Base-by-base conservation (phyloP, 2,797 vertebrate genomes). In the Graptemys geographica region DNA sequence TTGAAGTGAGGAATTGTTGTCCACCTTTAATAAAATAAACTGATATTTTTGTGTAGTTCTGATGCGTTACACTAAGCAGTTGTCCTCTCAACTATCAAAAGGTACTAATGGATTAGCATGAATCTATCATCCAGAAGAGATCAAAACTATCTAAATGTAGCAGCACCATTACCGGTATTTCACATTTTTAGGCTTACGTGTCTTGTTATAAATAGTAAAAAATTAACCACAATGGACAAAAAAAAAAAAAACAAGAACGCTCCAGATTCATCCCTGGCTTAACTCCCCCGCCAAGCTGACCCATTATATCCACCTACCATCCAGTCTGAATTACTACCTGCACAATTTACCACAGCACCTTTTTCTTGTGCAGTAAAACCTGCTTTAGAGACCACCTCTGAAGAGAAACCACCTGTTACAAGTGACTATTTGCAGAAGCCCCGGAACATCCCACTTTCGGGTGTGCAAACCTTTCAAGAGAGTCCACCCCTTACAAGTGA, bases 101-200 rank as follows among this genome's bases (percentile, higher is more conserved):
- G 51, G 51, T 51, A 51, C 51, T 51, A 51, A 51, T 51, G 51
- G 51, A 51, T 51, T 51, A 51, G 51, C 51, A 51, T 51, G 51
- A 51, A 51, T 51, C 6, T 92, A 86, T 94, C 81, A 88, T 11
- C 81, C 15, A n/a, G 28, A 53, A 86, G 83, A 83, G 65, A 84
- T 82, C 79, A 92, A 87, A 79, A 81, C 52, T 59, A 82, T 33
- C 33, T 65, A 33, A 65, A 65, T 16, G 16, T n/a, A 65, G 33
- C 33, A 19, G 6, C 11, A 51, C 62, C 11, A 18, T 65, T 65
- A 21, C 41, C 12, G 3, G 31, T 27, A 28, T n/a, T 47, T 21
- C 0, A 0, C 19, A 31, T 23, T 81, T 49, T 8, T 33, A 93
- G n/a, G 25, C 49, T 72, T 33, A 79, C 0, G 1, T 2, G 2